These are phyloP conservation scores for Vombatus ursinus DNA, from an alignment of 2,113 vertebrate genomes.

Conservation along the genomic window DNA sequence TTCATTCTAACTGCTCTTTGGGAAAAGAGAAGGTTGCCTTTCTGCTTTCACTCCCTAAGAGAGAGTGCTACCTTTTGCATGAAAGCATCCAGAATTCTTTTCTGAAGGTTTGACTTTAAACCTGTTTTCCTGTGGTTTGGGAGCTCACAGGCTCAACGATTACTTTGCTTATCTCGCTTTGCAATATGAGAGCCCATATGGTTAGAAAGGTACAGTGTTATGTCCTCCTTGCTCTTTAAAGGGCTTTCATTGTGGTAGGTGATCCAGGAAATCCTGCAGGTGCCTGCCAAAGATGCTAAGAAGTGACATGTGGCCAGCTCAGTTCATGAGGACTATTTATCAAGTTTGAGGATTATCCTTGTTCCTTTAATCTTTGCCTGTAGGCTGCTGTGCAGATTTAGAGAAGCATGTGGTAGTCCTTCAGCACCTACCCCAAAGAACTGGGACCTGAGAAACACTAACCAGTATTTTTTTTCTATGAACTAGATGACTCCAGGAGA, in stretches of 20 bases:
- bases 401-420: not conserved
- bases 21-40: not conserved
- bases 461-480: not conserved
- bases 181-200: not conserved
- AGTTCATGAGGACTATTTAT: not conserved
- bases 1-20: not conserved
- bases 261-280: not conserved
- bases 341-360: not conserved
- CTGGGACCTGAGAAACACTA: not conserved
- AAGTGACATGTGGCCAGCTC: not conserved
- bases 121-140: not conserved
- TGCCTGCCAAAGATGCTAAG: not conserved
- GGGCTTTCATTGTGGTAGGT: not conserved
- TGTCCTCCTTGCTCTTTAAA: not conserved
- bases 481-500: not conserved
- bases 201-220: not conserved
- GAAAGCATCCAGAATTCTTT: not conserved
- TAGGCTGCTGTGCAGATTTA: not conserved
- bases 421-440: not conserved
- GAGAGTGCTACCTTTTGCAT: not conserved
- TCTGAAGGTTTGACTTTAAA: not conserved
- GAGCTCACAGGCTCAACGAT: not conserved
- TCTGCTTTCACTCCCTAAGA: not conserved
- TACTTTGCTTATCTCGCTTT: not conserved
- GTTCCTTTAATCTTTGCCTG: not conserved